These are phyloP conservation scores for Auanema freiburgensis DNA, from an alignment of 2,888 invertebrate species.

Conservation along the genomic window DNA sequence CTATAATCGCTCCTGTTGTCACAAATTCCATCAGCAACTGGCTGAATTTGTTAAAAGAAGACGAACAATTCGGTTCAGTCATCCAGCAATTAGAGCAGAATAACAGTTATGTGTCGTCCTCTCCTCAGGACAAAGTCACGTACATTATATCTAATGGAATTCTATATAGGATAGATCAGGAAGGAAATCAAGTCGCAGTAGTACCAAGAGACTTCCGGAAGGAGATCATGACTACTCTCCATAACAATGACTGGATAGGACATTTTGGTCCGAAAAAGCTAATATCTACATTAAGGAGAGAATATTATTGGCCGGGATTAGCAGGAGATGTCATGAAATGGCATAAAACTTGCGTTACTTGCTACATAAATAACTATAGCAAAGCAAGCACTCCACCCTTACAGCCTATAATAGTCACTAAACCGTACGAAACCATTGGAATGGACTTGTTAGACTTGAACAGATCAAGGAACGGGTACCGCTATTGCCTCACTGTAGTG, in stretches of 20 bases:
- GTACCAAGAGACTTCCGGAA: conserved; percentile 10
- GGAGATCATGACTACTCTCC: conserved; percentile 1
- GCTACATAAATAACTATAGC: conserved; percentile 5
- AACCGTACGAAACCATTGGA: conserved; percentile 3
- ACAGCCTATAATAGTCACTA: background rate
- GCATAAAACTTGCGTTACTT: conserved; percentile 7
- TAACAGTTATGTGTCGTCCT: too few relatives aligned
- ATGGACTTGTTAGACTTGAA: conserved; percentile 15
- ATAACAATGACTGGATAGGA: conserved; percentile 1
- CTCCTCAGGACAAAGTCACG: too few relatives aligned
- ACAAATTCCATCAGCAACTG: too few relatives aligned
- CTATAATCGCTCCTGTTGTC: too few relatives aligned
- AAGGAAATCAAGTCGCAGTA: background rate
- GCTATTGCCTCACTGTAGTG: conserved; percentile 11
- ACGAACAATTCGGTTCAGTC: background rate
- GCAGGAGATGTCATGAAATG: conserved; percentile 5
- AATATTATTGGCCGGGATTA: conserved; percentile 13
- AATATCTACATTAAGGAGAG: too few relatives aligned
- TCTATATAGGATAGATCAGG: too few relatives aligned
- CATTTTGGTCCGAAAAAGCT: conserved; percentile 5
- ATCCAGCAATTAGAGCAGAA: background rate
- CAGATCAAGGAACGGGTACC: background rate
- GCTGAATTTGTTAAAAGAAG: background rate
- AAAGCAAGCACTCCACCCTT: conserved; percentile 1
- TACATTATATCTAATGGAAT: too few relatives aligned